Percentiles rank a stretch among this genome's conserved stretches.
phyloP scores from a whole-genome alignment of 1,140 invertebrate genomes.

The Cyclargus thomasi region DNA sequence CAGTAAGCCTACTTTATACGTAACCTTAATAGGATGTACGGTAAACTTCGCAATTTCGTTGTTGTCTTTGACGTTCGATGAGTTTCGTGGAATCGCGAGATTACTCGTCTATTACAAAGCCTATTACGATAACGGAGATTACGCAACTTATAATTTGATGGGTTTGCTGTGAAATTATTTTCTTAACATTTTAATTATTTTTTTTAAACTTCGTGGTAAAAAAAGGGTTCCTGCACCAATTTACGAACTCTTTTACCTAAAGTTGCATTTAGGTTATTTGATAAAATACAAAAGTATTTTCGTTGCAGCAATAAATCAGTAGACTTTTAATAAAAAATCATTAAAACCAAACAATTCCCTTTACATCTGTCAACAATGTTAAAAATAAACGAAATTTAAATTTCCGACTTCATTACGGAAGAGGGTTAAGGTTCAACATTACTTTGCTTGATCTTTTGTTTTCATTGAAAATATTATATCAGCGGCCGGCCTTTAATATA shows the following conservation, averaged over 20 bases:
- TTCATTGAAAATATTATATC: neutral
- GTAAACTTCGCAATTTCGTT: slow-evolving; percentile 23
- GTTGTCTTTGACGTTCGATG: slow-evolving; percentile 19
- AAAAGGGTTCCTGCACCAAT: neutral
- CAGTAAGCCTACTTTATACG: slow-evolving; percentile 23
- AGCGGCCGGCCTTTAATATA: neutral
- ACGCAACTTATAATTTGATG: neutral
- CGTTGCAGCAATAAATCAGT: neutral
- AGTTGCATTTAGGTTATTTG: no score
- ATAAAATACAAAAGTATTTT: neutral
- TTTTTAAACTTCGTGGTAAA: no score
- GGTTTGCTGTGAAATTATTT: neutral
- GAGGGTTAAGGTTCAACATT: neutral
- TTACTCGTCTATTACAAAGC: slow-evolving; percentile 14
- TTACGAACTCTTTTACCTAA: no score
- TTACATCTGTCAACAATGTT: neutral
- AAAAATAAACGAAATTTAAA: neutral
- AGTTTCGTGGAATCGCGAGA: slow-evolving; percentile 5
- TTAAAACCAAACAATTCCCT: no score
- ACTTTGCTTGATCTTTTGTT: neutral
- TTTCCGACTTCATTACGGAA: slow-evolving; percentile 10
- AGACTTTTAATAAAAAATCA: neutral
- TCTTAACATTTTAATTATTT: neutral
- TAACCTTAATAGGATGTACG: slow-evolving; percentile 19
- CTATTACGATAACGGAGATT: slow-evolving; percentile 12